Base-by-base conservation (phyloP, 2,888 invertebrate genomes). In the Leptinotarsa tumamoca region DNA sequence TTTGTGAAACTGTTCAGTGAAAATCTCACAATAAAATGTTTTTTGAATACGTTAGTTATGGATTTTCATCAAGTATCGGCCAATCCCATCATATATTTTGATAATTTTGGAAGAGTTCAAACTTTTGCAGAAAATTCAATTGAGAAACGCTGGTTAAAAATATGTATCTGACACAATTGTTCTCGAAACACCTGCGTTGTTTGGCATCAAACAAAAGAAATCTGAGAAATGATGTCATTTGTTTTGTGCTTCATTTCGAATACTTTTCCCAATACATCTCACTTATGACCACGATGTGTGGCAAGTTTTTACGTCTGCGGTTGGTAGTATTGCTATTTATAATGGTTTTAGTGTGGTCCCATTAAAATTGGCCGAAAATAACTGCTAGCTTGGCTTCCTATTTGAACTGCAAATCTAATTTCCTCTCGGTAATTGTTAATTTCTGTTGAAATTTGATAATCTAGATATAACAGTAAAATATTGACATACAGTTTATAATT, bases 271-370 rank as follows among this genome's bases (percentile, higher is more conserved):
- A 21, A 68, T 68, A 68, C 54, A 68, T 68, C 68, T 68, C 68
- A 68, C 52, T 68, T 68, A 68, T 27, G 54, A 68, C 27, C 68
- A 54, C 56, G 68, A 54, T 68, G 68, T 52, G 68, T 68, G 68
- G 68, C 68, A 33, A 68, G 17, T 17, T 68, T 68, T 68, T 68
- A 33, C 17, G 68, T 54, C 54, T 68, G 68, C 56, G 68, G 68
- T 68, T 54, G 68, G 68, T 56, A 13, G 27, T 17, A 68, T 51
- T 33, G 68, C 68, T 68, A 68, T 68, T 68, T 68, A 68, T 68
- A 68, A 54, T 68, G 68, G 54, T 68, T 68, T 68, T 68, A 68
- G 68, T 68, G 68, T 68, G 68, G 68, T 51, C 68, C 69, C 69
- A 70, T 56, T 70, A 70, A 43, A 43, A 58, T 58, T 58, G 69